These are phyloP conservation scores for Gyps fulvus DNA, from an alignment of 2,113 vertebrate genomes.

Conservation along the genomic window DNA sequence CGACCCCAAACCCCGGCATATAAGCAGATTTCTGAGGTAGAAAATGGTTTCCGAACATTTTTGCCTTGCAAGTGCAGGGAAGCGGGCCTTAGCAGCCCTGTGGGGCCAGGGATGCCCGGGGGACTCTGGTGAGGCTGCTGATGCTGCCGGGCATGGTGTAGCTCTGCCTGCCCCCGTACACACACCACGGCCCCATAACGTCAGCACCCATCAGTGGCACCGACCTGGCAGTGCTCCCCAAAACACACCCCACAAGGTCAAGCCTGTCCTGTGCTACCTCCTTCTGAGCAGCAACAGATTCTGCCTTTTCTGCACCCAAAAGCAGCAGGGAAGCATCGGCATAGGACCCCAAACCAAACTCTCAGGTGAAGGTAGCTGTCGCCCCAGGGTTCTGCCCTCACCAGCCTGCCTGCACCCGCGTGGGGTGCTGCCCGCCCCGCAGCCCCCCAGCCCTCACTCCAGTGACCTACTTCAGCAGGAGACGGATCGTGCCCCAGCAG, in stretches of 20 bases:
- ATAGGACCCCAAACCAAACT: fast-evolving
- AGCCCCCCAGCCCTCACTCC: neutral
- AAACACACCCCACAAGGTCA: fast-evolving
- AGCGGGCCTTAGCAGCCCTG: neutral
- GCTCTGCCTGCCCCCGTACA: neutral
- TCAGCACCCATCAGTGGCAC: neutral
- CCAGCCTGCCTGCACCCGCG: neutral
- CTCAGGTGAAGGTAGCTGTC: fast-evolving
- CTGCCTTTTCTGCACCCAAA: neutral
- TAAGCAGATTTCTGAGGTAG: neutral
- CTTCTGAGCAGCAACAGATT: fast-evolving
- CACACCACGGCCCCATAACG: neutral
- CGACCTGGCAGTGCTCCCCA: neutral
- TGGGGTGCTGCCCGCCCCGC: neutral
- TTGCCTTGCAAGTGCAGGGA: no score
- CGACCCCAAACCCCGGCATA: fast-evolving
- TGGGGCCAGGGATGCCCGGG: neutral
- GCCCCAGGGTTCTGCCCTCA: fast-evolving
- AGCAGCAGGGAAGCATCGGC: neutral
- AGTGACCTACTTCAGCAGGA: constrained; percentile 18
- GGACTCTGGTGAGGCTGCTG: fast-evolving
- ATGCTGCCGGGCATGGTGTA: fast-evolving
- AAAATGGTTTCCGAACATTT: neutral
- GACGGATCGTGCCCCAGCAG: neutral
- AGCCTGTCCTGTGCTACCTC: neutral